Evolutionary conservation across 37 sponge, comb jelly and placozoan genomes (phyloP), one percentile per base, ranked within the genome.

Genomic region (Lycopodina hypogea): DNA sequence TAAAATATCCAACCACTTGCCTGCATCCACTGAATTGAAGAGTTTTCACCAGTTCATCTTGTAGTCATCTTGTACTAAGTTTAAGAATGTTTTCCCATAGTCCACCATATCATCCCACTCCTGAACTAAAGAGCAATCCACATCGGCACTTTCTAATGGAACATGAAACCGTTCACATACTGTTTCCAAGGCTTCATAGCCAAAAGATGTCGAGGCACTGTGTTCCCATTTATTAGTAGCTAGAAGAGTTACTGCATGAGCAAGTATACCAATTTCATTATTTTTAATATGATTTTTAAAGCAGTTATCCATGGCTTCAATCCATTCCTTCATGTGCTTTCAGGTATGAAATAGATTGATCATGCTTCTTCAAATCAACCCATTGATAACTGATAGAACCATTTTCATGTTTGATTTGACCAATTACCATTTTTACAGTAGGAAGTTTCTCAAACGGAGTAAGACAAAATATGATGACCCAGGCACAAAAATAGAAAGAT

Each of bases 41-140:
- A 89, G 53, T 55, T 89, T 89, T 81, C 90, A 89, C 81, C 87
- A 87, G 17, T 78, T 42, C 42, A 79, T 61, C 30, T 63, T 66
- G 69, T 78, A 72, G 42, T 70, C 72, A n/a, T 83, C 79, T 63
- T 65, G 29, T 28, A 84, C 86, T 32, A 87, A 65, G 38, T 87
- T 76, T n/a, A 86, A 37, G 73, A 87, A 91, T 42, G 33, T 60
- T 48, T 87, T 87, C 3, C 72, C 78, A 80, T 87, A 86, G 29
- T 51, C 69, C 4, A 83, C 77, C 87, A 87, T 87, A 56, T 92
- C 88, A 66, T 81, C 86, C 92, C 93, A 92, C 42, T 88, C 93
- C 50, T 88, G 74, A 17, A 86, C 48, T 11, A 73, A 22, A 15
- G 76, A 32, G 3, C 62, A 22, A 56, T 75, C 59, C 24, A 80